Percentiles rank a stretch among this genome's conserved stretches.
Evolutionary conservation across 1,140 invertebrate genomes (phyloP).

Genomic region (Zelostemma sp.): DNA sequence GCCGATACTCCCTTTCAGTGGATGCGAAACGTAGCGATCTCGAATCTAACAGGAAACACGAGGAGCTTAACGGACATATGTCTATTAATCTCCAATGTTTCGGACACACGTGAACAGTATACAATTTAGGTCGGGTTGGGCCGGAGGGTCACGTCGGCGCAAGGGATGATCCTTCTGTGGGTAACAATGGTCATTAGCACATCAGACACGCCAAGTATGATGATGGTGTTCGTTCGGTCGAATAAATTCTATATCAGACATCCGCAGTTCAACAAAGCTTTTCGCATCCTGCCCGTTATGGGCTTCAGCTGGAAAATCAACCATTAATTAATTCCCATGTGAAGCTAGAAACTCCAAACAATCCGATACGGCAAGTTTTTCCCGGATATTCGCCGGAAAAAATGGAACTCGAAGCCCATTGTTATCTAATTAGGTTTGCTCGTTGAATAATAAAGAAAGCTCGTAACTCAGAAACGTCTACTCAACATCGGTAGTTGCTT

Average conservation of each 20-base stretch:
- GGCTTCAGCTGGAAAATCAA: constrained; percentile 10
- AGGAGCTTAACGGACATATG: constrained; percentile 48
- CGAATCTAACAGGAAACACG: constrained; percentile 47
- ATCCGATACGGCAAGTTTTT: too few species aligned
- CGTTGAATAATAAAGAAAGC: neutral
- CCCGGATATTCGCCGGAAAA: too few species aligned
- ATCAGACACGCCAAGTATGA: constrained; percentile 48
- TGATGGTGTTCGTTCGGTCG: constrained; percentile 47
- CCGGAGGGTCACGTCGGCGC: constrained; percentile 43
- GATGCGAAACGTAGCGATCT: constrained; percentile 37
- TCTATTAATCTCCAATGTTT: constrained; percentile 40
- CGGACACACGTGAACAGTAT: constrained; percentile 33
- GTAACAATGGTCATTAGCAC: constrained; percentile 55
- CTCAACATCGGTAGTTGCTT: constrained; percentile 5
- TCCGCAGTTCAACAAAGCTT: constrained; percentile 32
- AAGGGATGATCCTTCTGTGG: constrained; percentile 47
- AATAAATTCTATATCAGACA: constrained; percentile 40
- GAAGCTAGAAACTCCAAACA: too few species aligned
- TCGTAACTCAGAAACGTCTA: neutral
- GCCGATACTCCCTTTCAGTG: constrained; percentile 42
- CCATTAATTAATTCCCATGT: constrained; percentile 13
- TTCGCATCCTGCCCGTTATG: constrained; percentile 8
- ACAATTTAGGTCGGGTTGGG: constrained; percentile 50
- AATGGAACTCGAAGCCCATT: too few species aligned
- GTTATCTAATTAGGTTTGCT: neutral